Evolutionary conservation across 1,140 invertebrate species (phyloP), one percentile per base, ranked within the genome.

Genomic region (Apis cerana): DNA sequence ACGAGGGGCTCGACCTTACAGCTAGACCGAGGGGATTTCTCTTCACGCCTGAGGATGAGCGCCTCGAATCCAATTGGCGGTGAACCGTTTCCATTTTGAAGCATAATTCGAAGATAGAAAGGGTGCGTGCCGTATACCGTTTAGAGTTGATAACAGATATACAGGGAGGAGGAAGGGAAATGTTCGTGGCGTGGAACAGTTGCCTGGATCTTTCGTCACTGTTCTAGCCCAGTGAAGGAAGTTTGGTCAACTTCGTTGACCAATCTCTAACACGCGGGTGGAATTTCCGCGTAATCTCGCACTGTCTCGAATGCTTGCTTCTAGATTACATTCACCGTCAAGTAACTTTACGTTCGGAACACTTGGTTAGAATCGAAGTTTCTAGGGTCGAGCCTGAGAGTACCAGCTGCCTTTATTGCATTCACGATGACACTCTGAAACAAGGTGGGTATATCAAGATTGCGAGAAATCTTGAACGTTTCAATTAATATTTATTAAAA

Each of bases 211-310:
- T 27, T 23, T 62, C 69, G 54, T 75, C 54, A 50, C 78, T 71
- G 50, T 80, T 74, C 54, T 43, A 10, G 27, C 21, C 5, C 33
- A 43, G 23, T 2, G 2, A 19, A 15, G 77, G 43, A 75, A 68
- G 56, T 84, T 67, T 15, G 78, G 43, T 69, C 62, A 23, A 84
- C 64, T 70, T 27, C 10, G 56, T 59, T 75, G 71, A 75, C 71
- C 79, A 87, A 85, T 82, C 61, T 80, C 61, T 71, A 56, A 87
- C 59, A 61, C 59, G 70, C 48, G 48, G 52, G 61, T 61, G 62
- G 64, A 52, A 77, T 84, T 84, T 67, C 27, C 68, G 19, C 62
- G 62, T 79, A 80, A 80, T 52, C 61, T 72, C 71, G 75, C 54
- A 50, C 54, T 54, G 58, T 74, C 61, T 85, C n/a, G 64, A 72